Evolutionary conservation across 1,140 invertebrate genomes (phyloP), one percentile per base, ranked within the genome.

Genomic region (Drosophila asahinai): DNA sequence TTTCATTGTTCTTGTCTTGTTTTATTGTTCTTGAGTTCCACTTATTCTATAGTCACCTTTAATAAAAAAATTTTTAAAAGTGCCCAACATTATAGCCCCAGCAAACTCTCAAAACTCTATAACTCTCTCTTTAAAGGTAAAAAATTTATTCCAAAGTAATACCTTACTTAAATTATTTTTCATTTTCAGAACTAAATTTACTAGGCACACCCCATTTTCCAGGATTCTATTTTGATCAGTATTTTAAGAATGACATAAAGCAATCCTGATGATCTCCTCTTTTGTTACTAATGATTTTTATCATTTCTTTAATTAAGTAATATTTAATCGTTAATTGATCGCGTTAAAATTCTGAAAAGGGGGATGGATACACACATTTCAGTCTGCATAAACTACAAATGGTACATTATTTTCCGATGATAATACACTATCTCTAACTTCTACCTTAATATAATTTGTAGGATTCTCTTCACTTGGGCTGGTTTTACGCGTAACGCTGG

Each of bases 351-450:
- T 22, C 17, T 55, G 33, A 1, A 40, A 25, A 40, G 30, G 30
- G 17, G 11, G 7, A 22, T 62, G 11, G 19, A 11, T 17, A 25
- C 33, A 67, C 6, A 48, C 9, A 22, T 48, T 59, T 87, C 51
- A 92, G 45, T 92, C 91, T 47, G 91, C 86, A 63, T 92, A 92
- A 57, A 92, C 83, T 59, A 92, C 73, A 60, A 89, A 86, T 14
- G 83, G 63, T 30, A 45, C 66, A 49, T 77, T 54, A 40, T 57
- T 80, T 65, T 83, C 65, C 17, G 33, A 38, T 55, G 12, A 54
- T 47, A 76, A 63, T 30, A 90, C 75, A 27, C 67, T 67, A 52
- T 92, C 93, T 49, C 80, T 74, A 49, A 92, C 67, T 81, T 93
- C 92, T 5, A 93, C 76, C 77, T 93, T 93, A 22, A 93, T 84